phyloP scores from a whole-genome alignment of 2,113 vertebrate species.

The Heterotis niloticus region DNA sequence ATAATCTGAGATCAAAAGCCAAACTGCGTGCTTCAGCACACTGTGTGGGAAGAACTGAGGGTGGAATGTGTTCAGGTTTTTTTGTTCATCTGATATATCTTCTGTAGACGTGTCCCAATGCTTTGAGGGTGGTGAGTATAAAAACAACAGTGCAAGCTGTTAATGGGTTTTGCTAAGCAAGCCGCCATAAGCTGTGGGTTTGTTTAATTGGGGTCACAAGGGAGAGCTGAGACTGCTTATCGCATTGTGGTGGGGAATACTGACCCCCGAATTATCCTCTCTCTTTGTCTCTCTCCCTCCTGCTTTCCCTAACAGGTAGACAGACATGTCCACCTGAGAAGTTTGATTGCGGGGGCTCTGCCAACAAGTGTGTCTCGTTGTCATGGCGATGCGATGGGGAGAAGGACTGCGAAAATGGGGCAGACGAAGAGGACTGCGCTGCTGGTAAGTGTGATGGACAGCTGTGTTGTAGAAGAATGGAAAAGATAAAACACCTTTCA shows the following conservation, averaged over 20 bases:
- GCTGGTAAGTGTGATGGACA: slow-evolving; percentile 72
- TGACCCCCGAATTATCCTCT: not conserved
- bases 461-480: not conserved
- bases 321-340: slow-evolving; percentile 89
- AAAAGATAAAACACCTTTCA: too few species aligned
- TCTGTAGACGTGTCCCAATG: not conserved
- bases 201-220: not conserved
- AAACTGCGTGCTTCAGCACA: not conserved
- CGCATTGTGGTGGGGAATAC: too few species aligned
- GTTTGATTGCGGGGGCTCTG: slow-evolving; percentile 86
- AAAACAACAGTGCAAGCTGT: not conserved
- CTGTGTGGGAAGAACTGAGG: not conserved
- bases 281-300: slow-evolving; percentile 23
- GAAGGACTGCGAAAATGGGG: slow-evolving; percentile 89
- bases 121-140: not conserved
- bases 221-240: not conserved
- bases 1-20: not conserved
- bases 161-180: not conserved
- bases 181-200: not conserved
- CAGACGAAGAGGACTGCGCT: slow-evolving; percentile 83
- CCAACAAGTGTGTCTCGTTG: slow-evolving; percentile 86
- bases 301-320: slow-evolving; percentile 65
- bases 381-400: slow-evolving; percentile 94
- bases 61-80: not conserved
- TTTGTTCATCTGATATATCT: not conserved